phyloP scores from a whole-genome alignment of 2,888 invertebrate genomes.

The Actias luna region DNA sequence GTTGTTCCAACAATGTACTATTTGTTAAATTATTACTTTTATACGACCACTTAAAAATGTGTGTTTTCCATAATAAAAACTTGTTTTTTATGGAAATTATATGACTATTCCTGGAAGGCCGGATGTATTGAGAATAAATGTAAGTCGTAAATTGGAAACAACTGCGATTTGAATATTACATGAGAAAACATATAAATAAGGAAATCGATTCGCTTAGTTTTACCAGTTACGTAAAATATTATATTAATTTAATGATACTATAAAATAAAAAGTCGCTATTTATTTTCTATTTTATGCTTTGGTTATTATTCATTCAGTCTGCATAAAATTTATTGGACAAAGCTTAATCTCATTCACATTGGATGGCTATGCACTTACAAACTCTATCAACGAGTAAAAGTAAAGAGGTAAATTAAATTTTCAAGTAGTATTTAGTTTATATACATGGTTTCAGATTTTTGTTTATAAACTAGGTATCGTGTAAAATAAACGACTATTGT shows the following conservation, averaged over 20 bases:
- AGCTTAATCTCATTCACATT: background rate
- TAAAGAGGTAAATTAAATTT: background rate
- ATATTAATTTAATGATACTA: background rate
- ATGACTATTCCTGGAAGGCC: slow-evolving; percentile 12
- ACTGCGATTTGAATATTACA: slow-evolving; percentile 48
- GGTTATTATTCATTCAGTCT: background rate
- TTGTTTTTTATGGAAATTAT: slow-evolving; percentile 14
- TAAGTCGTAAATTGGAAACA: slow-evolving; percentile 42
- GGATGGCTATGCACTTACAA: background rate
- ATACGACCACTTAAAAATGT: slow-evolving; percentile 13
- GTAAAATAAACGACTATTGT: too few species aligned
- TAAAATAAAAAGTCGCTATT: background rate
- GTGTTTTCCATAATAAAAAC: slow-evolving; percentile 7
- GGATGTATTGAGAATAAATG: slow-evolving; percentile 37
- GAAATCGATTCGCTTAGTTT: slow-evolving; percentile 49
- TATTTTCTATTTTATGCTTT: background rate
- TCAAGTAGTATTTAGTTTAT: background rate
- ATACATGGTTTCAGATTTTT: background rate
- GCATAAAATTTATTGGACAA: background rate
- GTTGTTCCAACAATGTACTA: background rate
- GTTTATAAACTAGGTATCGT: too few species aligned
- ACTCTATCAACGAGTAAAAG: background rate
- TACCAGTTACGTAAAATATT: slow-evolving; percentile 39
- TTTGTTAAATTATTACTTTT: background rate
- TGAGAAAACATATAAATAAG: slow-evolving; percentile 49